Evolutionary conservation across 1,140 invertebrate species (phyloP), one percentile per base, ranked within the genome.

Genomic region (Calephelis nemesis): DNA sequence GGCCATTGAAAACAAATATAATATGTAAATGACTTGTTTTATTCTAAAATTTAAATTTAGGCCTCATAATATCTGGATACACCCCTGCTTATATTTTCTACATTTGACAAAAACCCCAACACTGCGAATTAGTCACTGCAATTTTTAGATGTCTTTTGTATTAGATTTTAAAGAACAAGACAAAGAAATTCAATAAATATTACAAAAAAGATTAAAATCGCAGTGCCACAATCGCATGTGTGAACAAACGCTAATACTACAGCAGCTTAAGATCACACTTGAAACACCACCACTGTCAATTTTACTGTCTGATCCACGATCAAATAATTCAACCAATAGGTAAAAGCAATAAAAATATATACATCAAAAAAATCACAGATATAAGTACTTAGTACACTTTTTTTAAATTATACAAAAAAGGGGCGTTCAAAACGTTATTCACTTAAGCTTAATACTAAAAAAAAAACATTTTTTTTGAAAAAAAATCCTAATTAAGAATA

Each of bases 321-420:
- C 64, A 54, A 49, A 52, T 19, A 54, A 54, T 19, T 30, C 15
- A 54, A 54, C 52, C 52, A 54, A 54, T 54, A 54, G 15, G 52
- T 54, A 67, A 42, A 49, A 65, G 15, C n/a, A 69, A 66, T 67
- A 39, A 67, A 68, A 68, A 62, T 72, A 72, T 49, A 74, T 65
- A 62, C 30, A 58, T 54, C 7, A 76, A 68, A 79, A 73, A 82
- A 77, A 77, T 83, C 78, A 84, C 83, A 85, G 76, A 82, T 69
- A 76, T 84, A 87, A 87, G 82, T 87, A 85, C 81, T 81, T 73
- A 47, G 66, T 75, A 77, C 71, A 74, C 73, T 68, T 71, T 73
- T 72, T 74, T 70, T 67, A 72, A 73, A 71, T 65, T 65, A 76
- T 60, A 70, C 69, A 72, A 78, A 79, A 64, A 76, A 64, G 78